Evolutionary conservation across 2,888 invertebrate genomes (phyloP).

Genomic region (Diplazon laetatorius): DNA sequence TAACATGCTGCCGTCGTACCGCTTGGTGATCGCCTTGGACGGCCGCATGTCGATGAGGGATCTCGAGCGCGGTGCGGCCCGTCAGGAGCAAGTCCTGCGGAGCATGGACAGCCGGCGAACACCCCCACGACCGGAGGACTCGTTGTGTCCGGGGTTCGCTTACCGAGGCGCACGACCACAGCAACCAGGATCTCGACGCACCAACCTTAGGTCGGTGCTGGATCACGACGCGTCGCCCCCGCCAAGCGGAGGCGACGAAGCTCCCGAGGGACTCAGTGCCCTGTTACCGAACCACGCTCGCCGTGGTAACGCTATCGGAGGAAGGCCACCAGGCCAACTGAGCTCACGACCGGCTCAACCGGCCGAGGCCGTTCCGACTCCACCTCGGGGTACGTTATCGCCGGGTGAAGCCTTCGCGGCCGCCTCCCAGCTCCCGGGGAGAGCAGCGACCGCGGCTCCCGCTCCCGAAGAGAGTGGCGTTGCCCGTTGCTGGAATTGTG

Average conservation of each 20-base stretch:
- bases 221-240: neutral
- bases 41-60: conserved; percentile 11
- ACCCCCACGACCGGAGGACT: conserved; percentile 22
- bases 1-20: conserved; percentile 31
- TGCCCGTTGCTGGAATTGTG: conserved; percentile 12
- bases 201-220: neutral
- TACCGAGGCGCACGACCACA: conserved; percentile 1
- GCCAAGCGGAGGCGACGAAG: neutral
- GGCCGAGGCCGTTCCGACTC: neutral
- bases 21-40: conserved; percentile 1
- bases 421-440: neutral
- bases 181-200: neutral
- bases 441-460: too few relatives aligned
- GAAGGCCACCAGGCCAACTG: neutral
- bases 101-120: neutral
- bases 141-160: conserved; percentile 42
- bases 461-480: neutral
- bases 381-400: neutral
- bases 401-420: neutral
- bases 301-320: neutral
- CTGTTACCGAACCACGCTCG: neutral
- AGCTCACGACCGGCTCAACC: neutral
- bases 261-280: neutral
- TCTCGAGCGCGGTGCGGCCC: conserved; percentile 14
- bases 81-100: conserved; percentile 11